Base-by-base conservation (phyloP, 2,888 invertebrate species). In the Ptilodon capucinus region DNA sequence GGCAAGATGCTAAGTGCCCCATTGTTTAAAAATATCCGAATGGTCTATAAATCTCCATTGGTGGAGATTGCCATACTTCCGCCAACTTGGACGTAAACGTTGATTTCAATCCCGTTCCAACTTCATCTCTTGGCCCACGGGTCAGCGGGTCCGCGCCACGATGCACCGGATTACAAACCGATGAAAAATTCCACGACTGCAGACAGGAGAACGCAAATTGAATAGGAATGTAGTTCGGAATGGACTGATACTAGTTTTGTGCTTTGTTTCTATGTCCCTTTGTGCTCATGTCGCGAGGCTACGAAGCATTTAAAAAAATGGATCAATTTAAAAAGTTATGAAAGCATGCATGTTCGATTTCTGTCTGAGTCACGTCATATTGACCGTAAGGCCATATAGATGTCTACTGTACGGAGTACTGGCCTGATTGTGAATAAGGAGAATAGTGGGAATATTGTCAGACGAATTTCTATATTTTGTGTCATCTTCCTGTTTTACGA, bases 131-230 rank as follows among this genome's bases (percentile, higher is more conserved):
- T 40, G 25, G 23, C 40, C 40, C 40, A 9, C 6, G 25, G 40
- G 40, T 40, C 63, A 65, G 57, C 47, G 57, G 51, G 61, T 60
- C 56, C 67, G 57, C 62, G 59, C 60, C 60, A 64, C 69, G 71
- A 78, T 74, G 74, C 72, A 71, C 51, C 51, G 79, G 76, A 80
- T 82, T 79, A 80, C 79, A 76, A 79, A 71, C 76, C 76, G 75
- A 79, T 82, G 81, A 82, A 84, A 83, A 81, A 81, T 81, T 76
- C 76, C 71, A 60, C 54, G 62, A 68, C 63, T 64, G 67, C 72
- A 67, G 72, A 74, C 68, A 66, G 74, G 74, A 76, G 75, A 74
- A 76, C 69, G 71, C 66, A 79, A 82, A 83, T 83, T 81, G 82
- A 81, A 84, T 78, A 77, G 76, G 76, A 79, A 75, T 70, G 74